phyloP scores from a whole-genome alignment of 2,113 vertebrate genomes.

The Eira barbara region DNA sequence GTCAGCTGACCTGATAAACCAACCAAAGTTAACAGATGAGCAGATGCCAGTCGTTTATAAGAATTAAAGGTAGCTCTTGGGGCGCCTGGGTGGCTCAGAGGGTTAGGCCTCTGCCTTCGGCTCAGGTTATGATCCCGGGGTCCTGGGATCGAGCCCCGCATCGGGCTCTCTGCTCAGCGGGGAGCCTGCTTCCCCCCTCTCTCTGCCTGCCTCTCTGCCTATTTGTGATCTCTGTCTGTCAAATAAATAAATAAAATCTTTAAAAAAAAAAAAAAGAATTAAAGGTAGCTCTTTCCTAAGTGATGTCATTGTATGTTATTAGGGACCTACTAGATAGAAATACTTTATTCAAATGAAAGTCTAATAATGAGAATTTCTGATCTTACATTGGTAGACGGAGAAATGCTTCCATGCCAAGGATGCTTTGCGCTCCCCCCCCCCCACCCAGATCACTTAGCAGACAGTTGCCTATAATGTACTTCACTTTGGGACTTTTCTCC shows the following conservation, averaged over 20 bases:
- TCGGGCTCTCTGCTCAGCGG: no score
- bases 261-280: no score
- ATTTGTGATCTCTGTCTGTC: no score
- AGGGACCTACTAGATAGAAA: background rate
- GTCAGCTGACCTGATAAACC: background rate
- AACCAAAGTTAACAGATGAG: background rate
- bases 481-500: background rate
- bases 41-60: background rate
- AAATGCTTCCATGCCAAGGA: background rate
- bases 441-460: background rate
- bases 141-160: no score
- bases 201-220: no score
- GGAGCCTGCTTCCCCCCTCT: no score
- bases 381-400: background rate
- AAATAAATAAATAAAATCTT: no score
- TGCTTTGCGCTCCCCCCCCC: background rate
- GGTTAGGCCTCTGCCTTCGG: no score
- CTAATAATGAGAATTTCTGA: background rate
- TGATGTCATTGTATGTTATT: background rate
- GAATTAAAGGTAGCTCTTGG: background rate
- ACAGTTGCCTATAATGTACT: background rate
- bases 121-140: no score
- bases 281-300: background rate
- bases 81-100: no score
- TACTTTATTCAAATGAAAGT: background rate